phyloP scores from a whole-genome alignment of 2,113 vertebrate genomes.

The Progne subis region DNA sequence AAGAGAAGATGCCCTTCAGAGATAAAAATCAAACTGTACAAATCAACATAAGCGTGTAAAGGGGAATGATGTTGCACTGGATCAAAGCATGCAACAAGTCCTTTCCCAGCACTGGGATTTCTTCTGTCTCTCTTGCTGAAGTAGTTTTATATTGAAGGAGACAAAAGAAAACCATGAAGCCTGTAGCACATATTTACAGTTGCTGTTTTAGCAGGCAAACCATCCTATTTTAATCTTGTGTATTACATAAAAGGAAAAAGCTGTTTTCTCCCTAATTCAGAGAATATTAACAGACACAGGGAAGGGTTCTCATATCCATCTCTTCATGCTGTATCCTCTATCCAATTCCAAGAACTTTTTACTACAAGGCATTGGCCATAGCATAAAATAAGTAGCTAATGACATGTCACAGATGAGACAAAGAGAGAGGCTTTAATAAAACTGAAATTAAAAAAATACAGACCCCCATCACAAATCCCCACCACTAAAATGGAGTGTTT shows the following conservation, averaged over 20 bases:
- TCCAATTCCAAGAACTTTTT: background rate
- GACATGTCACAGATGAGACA: background rate
- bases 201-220: background rate
- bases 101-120: background rate
- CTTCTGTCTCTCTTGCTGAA: background rate
- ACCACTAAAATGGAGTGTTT: background rate
- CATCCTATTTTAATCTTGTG: background rate
- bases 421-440: background rate
- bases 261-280: background rate
- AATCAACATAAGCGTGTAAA: background rate
- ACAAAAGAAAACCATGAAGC: background rate
- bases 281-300: background rate
- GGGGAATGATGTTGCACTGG: background rate
- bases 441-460: background rate
- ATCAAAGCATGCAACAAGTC: background rate
- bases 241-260: background rate
- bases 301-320: background rate
- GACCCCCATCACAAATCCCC: background rate
- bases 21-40: conserved; percentile 12
- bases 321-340: background rate
- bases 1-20: conserved; percentile 10
- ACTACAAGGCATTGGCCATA: background rate
- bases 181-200: background rate
- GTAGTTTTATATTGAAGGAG: background rate
- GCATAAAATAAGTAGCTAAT: background rate